Evolutionary conservation across 2,113 vertebrate species (phyloP).

Genomic region (Pomatorhinus ruficollis): DNA sequence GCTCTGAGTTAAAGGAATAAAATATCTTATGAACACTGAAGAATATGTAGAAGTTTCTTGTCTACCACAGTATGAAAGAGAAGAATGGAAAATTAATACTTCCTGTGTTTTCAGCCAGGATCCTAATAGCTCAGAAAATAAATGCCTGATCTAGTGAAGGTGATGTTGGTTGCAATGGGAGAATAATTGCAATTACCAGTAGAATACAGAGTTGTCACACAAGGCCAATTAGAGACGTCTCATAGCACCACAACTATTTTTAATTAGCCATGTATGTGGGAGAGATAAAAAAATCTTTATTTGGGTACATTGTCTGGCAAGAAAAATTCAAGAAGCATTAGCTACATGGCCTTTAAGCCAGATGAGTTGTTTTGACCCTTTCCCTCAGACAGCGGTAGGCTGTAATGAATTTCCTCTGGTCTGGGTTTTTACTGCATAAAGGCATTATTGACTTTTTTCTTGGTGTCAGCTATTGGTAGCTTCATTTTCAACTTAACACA

Average conservation of each 20-base stretch:
- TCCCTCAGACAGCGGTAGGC: neutral
- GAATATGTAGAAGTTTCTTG: neutral
- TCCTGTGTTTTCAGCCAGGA: neutral
- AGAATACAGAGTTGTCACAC: constrained; percentile 7
- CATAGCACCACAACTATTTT: neutral
- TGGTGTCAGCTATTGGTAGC: neutral
- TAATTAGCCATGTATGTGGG: constrained; percentile 6
- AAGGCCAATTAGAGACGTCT: constrained; percentile 12
- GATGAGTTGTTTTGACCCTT: neutral
- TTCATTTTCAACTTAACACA: neutral
- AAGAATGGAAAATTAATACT: neutral
- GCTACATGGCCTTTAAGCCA: neutral
- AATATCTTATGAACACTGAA: neutral
- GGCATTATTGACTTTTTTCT: neutral
- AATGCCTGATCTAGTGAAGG: constrained; percentile 12
- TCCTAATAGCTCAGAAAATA: constrained; percentile 29
- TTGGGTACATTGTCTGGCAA: neutral
- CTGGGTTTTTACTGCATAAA: neutral
- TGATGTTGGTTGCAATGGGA: neutral
- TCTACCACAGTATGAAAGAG: neutral
- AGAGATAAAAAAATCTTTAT: neutral
- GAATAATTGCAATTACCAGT: constrained; percentile 6
- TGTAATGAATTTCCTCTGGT: neutral
- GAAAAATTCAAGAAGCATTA: neutral
- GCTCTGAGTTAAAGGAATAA: neutral